Evolutionary conservation across 2,113 vertebrate species (phyloP).

Genomic region (Nesogale talazaci): DNA sequence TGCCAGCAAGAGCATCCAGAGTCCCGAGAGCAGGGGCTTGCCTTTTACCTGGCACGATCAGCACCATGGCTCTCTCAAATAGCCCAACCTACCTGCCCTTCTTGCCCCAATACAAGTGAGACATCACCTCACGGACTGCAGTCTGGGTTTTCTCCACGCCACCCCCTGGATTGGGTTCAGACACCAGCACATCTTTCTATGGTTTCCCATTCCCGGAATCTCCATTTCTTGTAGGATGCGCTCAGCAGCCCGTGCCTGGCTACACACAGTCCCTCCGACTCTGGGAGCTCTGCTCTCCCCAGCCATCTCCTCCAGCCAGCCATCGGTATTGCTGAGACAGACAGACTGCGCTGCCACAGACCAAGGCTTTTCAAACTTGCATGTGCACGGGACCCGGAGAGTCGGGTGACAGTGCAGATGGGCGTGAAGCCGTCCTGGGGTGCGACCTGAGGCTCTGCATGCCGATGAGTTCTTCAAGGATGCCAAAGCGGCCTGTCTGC

Average conservation of each 20-base stretch:
- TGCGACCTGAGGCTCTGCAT: not conserved
- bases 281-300: not conserved
- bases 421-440: not conserved
- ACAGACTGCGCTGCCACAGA: not conserved
- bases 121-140: not conserved
- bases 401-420: not conserved
- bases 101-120: not conserved
- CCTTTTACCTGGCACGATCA: not conserved
- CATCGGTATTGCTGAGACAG: no score
- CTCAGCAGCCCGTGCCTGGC: not conserved
- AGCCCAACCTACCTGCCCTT: not conserved
- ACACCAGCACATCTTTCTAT: not conserved
- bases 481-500: not conserved
- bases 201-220: not conserved
- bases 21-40: not conserved
- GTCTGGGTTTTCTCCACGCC: not conserved
- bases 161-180: not conserved
- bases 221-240: not conserved
- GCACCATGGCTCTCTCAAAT: not conserved
- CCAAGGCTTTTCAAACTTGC: not conserved
- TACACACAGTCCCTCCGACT: no score
- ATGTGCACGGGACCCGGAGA: not conserved
- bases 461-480: not conserved
- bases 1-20: not conserved
- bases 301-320: not conserved